Evolutionary conservation across 2,113 vertebrate genomes (phyloP), one percentile per base, ranked within the genome.

Genomic region (Bubo blakistoni): DNA sequence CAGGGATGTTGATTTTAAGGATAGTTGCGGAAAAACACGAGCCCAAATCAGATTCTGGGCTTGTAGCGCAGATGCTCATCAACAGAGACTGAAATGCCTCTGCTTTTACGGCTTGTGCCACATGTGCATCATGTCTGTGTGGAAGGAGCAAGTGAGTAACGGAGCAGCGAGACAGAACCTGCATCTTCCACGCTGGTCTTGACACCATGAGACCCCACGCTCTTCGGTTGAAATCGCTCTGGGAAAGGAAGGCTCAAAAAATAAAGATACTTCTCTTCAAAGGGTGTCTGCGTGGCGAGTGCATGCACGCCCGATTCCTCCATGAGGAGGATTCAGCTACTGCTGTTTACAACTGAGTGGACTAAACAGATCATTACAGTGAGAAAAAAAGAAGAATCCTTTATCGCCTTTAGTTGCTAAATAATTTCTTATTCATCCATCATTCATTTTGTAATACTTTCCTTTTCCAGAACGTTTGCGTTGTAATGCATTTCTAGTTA

Each of bases 371-470:
- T 82, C 71, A 73, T 80, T 89, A 32, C 42, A 46, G 76, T 46
- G 71, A 96, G 94, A 67, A 82, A 81, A 77, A 93, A 55, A 81
- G 57, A 92, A 20, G 71, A 94, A 36, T 94, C 90, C 47, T 96
- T 96, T 95, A 81, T 95, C 95, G 63, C 86, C 90, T 96, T 91
- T 96, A 97, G 95, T 96, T 97, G 95, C 52, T 86, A 79, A 95
- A 93, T 81, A 95, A 93, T 95, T 94, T 54, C 83, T 96, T 96
- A 54, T 84, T 96, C 83, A 62, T 69, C 70, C 79, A 38, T 44
- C 51, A 51, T 95, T 86, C 62, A 22, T 69, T 94, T 90, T 20
- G 7, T 88, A 96, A 94, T 86, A 16, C 93, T 77, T 89, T 74
- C 80, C 72, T 84, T 93, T 96, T 14, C 86, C 92, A 84, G 87